phyloP scores from a whole-genome alignment of 1,140 invertebrate genomes.

The Cydia splendana region DNA sequence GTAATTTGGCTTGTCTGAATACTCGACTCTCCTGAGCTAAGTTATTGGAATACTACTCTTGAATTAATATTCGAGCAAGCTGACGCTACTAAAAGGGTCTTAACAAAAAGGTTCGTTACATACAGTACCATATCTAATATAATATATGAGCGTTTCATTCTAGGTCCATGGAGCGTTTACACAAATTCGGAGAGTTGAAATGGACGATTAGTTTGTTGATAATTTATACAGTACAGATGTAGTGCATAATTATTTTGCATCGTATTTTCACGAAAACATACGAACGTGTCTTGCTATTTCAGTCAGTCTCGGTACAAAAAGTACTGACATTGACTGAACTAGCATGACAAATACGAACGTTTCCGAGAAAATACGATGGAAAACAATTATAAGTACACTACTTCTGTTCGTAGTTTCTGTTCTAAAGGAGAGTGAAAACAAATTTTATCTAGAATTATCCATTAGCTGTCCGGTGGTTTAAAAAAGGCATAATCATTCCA shows the following conservation, averaged over 20 bases:
- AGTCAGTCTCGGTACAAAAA: too few relatives aligned
- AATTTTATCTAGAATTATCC: neutral
- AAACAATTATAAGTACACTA: too few relatives aligned
- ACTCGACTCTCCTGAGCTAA: neutral
- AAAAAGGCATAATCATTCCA: neutral
- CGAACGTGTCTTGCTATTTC: too few relatives aligned
- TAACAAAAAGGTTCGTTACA: conserved; percentile 1
- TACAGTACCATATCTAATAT: neutral
- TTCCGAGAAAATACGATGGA: too few relatives aligned
- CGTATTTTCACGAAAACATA: too few relatives aligned
- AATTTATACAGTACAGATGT: too few relatives aligned
- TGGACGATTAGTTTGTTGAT: neutral
- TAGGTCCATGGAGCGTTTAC: too few relatives aligned
- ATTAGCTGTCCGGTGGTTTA: neutral
- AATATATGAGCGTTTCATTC: neutral
- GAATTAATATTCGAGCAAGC: conserved; percentile 9
- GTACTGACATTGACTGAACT: too few relatives aligned
- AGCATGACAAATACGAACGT: too few relatives aligned
- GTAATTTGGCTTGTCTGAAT: too few relatives aligned
- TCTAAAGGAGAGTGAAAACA: neutral
- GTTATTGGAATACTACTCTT: neutral
- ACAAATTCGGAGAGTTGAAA: neutral
- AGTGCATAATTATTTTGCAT: too few relatives aligned
- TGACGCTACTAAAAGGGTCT: conserved; percentile 1
- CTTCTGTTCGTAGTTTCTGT: too few relatives aligned